Percentiles rank a stretch among this genome's conserved stretches.
Evolutionary conservation across 2,888 invertebrate species (phyloP).

Genomic region (Entomobrya proxima): DNA sequence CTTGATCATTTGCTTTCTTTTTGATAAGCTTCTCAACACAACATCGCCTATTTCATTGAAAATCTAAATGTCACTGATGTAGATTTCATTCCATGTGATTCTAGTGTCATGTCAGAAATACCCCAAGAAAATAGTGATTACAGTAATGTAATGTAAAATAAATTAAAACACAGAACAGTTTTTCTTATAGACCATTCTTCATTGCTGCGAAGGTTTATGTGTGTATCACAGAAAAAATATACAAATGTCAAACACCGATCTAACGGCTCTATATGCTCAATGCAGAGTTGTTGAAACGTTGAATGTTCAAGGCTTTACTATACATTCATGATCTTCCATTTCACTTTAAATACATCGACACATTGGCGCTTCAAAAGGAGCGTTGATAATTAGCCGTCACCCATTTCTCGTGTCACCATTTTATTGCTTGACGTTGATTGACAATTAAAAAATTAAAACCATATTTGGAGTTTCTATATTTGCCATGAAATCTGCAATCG

Average conservation of each 20-base stretch:
- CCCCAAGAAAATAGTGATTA: too few species aligned
- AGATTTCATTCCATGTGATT: background rate
- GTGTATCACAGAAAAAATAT: too few species aligned
- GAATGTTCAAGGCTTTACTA: too few species aligned
- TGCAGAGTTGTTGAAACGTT: too few species aligned
- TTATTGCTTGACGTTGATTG: conserved; percentile 56
- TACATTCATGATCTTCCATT: background rate
- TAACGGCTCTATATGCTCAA: too few species aligned
- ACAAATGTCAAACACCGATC: too few species aligned
- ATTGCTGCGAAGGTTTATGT: too few species aligned
- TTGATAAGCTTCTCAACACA: background rate
- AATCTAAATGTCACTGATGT: background rate
- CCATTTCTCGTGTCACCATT: conserved; percentile 44
- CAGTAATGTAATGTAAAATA: too few species aligned
- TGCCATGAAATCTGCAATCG: background rate
- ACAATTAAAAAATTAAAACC: conserved; percentile 45
- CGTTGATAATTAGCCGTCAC: conserved; percentile 52
- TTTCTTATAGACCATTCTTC: too few species aligned
- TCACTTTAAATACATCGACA: background rate
- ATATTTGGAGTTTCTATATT: background rate
- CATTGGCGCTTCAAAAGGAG: background rate
- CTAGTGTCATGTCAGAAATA: too few species aligned
- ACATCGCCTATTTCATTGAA: background rate
- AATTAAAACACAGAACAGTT: too few species aligned
- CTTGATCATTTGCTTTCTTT: background rate